Base-by-base conservation (phyloP, 2,888 invertebrate species). In the Dynastes maya region DNA sequence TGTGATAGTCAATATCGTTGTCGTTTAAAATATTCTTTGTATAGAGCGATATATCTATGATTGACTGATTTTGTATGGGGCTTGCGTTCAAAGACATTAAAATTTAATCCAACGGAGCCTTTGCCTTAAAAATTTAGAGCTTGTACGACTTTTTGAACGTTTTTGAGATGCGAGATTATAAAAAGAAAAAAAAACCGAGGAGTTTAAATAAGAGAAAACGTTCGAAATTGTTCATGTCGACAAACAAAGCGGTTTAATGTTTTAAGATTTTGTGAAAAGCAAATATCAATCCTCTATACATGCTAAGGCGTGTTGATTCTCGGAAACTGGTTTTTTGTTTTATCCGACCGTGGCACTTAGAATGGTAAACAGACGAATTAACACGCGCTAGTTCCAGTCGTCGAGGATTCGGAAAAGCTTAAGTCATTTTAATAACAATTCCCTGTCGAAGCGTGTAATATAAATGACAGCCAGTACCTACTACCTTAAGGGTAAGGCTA, bases 371-470 rank as follows among this genome's bases (percentile, higher is more conserved):
- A 72, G 53, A 53, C 58, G 72, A 72, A 72, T 72, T 72, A 72
- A 72, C 72, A 72, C 55, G 55, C 55, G 72, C 51, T 37, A 37
- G 32, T 37, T 37, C 32, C 32, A 37, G 32, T 37, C 32, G 32
- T 37, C 32, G 51, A 58, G 40, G 72, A 61, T 72, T 58, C 32
- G 45, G 45, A 72, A 71, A 72, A 72, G 58, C 58, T 72, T 72
- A 58, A 72, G 72, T 72, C 72, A 72, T 72, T 72, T 72, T 72
- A 72, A 72, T 72, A 72, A 72, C 72, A 72, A 72, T 72, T 61
- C 58, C 9, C 16, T 58, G 40, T 45, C 72, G 51, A 72, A 58
- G 72, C 72, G 40, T 58, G 51, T 70, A 70, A 22, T n/a, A 40
- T n/a, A n/a, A 37, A 64, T 16, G 64, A 32, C n/a, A 16, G 37